Conservation (phyloP, 2,113 vertebrate genomes). For the Ciconia maguari region DNA sequence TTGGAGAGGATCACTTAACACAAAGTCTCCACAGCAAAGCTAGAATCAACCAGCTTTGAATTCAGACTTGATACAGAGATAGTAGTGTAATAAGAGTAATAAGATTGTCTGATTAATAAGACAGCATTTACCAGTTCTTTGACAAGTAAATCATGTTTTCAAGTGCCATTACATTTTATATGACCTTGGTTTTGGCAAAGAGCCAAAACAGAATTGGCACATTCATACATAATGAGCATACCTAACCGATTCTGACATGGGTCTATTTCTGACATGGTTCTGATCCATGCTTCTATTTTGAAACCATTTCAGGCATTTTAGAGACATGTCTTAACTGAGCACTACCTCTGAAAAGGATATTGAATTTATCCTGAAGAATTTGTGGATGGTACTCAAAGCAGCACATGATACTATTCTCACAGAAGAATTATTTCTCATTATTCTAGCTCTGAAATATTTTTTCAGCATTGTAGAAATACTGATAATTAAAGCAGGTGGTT, state of each 20-base stretch:
- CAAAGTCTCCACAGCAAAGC: background rate
- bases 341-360: background rate
- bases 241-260: background rate
- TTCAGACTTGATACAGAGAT: background rate
- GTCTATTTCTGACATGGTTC: constrained; percentile 31
- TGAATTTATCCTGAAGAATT: background rate
- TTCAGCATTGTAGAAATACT: background rate
- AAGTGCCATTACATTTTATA: background rate
- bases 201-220: background rate
- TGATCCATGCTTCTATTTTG: constrained; percentile 33
- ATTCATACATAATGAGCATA: background rate
- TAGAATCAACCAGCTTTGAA: background rate
- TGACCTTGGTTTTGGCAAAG: background rate
- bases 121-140: background rate
- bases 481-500: background rate
- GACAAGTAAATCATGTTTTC: background rate
- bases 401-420: background rate
- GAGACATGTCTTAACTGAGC: background rate
- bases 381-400: background rate
- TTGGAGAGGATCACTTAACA: background rate
- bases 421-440: background rate
- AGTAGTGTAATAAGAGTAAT: background rate
- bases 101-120: background rate
- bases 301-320: constrained; percentile 11
- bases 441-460: background rate